A percentile compares a stretch with the other conserved stretches of the same genome.
Evolutionary conservation across 1,140 invertebrate genomes (phyloP).

Genomic region (Drosophila kikkawai): DNA sequence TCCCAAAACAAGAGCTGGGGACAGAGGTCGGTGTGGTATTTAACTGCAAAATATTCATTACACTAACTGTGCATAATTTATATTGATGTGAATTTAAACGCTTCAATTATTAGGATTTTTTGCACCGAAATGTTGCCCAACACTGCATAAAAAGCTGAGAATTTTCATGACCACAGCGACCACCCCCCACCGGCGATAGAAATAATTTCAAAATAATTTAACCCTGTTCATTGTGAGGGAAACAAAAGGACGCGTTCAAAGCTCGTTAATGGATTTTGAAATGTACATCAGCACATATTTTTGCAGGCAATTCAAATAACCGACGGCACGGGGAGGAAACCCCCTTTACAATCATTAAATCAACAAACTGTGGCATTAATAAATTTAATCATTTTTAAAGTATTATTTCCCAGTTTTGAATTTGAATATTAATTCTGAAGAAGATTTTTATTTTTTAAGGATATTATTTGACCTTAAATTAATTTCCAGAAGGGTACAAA

Average conservation of each 20-base stretch:
- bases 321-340: not conserved
- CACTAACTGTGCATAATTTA: constrained; percentile 47
- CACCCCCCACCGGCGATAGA: constrained; percentile 17
- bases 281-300: constrained; percentile 31
- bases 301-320: constrained; percentile 23
- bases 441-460: not conserved
- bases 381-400: constrained; percentile 12
- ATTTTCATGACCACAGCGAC: constrained; percentile 8
- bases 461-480: not conserved
- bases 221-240: constrained; percentile 15
- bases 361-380: constrained; percentile 21
- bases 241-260: not conserved
- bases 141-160: not conserved
- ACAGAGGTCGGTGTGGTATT: not conserved
- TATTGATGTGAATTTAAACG: constrained; percentile 61
- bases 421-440: not conserved
- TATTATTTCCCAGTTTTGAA: not conserved
- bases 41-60: constrained; percentile 31
- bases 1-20: not conserved
- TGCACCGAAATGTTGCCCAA: not conserved
- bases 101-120: constrained; percentile 42
- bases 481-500: not conserved
- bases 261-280: constrained; percentile 35
- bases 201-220: constrained; percentile 28
- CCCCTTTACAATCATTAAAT: constrained; percentile 23